Evolutionary conservation across 2,888 invertebrate species (phyloP), one percentile per base, ranked within the genome.

Genomic region (Folsomia candida): DNA sequence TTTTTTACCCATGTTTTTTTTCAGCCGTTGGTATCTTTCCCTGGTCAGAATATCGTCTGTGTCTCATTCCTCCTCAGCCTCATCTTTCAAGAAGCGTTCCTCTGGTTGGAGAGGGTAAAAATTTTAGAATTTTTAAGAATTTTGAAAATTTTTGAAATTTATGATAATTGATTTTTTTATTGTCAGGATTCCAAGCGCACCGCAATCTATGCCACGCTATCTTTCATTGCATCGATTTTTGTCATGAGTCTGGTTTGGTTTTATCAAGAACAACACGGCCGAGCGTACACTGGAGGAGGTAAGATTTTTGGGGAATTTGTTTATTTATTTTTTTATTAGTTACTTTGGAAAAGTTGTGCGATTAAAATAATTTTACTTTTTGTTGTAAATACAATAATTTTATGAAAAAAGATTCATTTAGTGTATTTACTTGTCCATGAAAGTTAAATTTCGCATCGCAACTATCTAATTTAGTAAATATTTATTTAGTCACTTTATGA

Each of bases 201-300:
- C 25, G 54, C 65, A 22, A 22, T 65, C 3, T 65, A 54, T 27
- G 26, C 51, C 18, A 26, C n/a, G 20, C 22, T 57, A 1, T 65
- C 65, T 6, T 65, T 47, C 28, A 65, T 65, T 2, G 54, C 27
- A 14, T 47, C 65, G 3, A 65, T 65, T 51, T 65, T 65, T 54
- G 65, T 65, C n/a, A 25, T 65, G 27, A 65, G 54, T 54, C n/a
- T 65, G 18, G 65, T 65, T 6, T 65, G 65, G 65, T 65, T 65
- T 26, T 65, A 65, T 57, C 65, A 65, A 54, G 65, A 65, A 25
- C 65, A 65, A 27, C 65, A 65, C 25, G 65, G 65, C 4, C 18
- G 57, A 26, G 65, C 37, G 9, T 65, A 65, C 28, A 54, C 37
- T 2, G 65, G 65, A 54, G 65, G 65, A 62, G 29, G 2, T 26